These are phyloP conservation scores for Tachina lurida DNA, from an alignment of 2,888 invertebrate genomes.

Conservation along the genomic window DNA sequence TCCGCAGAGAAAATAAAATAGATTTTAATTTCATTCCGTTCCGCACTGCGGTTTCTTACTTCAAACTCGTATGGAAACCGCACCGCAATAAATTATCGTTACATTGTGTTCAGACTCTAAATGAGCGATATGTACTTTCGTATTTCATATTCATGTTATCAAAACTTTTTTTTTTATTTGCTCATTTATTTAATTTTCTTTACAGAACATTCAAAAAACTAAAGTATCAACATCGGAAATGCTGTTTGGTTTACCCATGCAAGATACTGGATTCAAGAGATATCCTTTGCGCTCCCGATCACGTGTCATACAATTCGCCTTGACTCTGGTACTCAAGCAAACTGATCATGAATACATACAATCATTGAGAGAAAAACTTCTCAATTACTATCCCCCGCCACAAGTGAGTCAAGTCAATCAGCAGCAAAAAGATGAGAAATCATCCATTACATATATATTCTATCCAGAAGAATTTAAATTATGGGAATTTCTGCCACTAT, in stretches of 20 bases:
- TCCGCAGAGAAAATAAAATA: too few relatives aligned
- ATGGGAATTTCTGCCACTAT: constrained; percentile 92
- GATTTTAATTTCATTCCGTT: too few relatives aligned
- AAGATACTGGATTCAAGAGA: constrained; percentile 94
- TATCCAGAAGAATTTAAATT: constrained; percentile 95
- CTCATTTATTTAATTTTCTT: constrained; percentile 55
- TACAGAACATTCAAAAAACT: constrained; percentile 90
- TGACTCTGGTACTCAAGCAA: constrained; percentile 92
- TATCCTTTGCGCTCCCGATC: constrained; percentile 93
- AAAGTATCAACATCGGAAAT: constrained; percentile 94
- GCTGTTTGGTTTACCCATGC: constrained; percentile 95
- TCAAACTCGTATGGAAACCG: too few relatives aligned
- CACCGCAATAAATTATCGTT: too few relatives aligned
- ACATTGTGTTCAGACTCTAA: too few relatives aligned
- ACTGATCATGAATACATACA: constrained; percentile 91
- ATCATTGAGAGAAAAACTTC: constrained; percentile 88
- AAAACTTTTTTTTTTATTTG: too few relatives aligned
- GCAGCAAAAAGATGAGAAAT: constrained; percentile 75
- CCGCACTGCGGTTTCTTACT: too few relatives aligned
- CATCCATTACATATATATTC: constrained; percentile 87
- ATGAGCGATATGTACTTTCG: too few relatives aligned
- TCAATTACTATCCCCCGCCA: constrained; percentile 88
- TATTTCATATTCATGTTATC: too few relatives aligned
- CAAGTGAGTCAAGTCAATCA: constrained; percentile 79
- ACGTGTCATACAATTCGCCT: constrained; percentile 93